Evolutionary conservation across 2,113 vertebrate genomes (phyloP), one percentile per base, ranked within the genome.

Genomic region (Melanerpes aurifrons): DNA sequence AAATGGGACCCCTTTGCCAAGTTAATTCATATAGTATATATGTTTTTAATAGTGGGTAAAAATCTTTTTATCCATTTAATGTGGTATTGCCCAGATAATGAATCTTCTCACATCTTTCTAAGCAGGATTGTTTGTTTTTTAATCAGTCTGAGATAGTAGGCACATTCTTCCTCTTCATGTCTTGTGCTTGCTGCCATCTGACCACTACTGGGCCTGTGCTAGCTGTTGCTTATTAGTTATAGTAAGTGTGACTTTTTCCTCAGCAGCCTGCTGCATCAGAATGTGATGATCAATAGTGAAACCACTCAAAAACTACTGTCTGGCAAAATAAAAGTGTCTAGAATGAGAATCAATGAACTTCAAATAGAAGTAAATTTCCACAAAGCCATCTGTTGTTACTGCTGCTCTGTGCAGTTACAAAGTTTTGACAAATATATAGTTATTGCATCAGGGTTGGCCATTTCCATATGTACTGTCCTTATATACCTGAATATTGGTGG

Each of bases 231-330:
- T 31, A 25, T 94, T 95, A 94, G n/a, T 68, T 94, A 50, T 59
- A 74, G 50, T 76, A 56, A 85, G 81, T 76, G 72, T 66, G 92
- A 87, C 68, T 80, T 94, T 85, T 91, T 59, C 69, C 47, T 82
- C 31, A 72, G 85, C 53, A 89, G 71, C 58, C 69, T 82, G 47
- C 79, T 82, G 88, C 48, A 40, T 63, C 47, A 83, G 82, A 88
- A 14, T 50, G 48, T 29, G 24, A 57, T 68, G 82, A 86, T 93
- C 87, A 86, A 80, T 74, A 77, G 57, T 15, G 87, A 95, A 91
- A 84, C 61, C 43, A 29, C 29, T 31, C 64, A 68, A 53, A 90
- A 91, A 53, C 63, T 72, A 53, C 57, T 71, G 61, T 64, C 82
- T 95, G 69, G 57, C 13, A 67, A 74, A 91, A 86, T 92, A n/a